Evolutionary conservation across 2,888 invertebrate genomes (phyloP), one percentile per base, ranked within the genome.

Genomic region (Epinotia brunnichana): DNA sequence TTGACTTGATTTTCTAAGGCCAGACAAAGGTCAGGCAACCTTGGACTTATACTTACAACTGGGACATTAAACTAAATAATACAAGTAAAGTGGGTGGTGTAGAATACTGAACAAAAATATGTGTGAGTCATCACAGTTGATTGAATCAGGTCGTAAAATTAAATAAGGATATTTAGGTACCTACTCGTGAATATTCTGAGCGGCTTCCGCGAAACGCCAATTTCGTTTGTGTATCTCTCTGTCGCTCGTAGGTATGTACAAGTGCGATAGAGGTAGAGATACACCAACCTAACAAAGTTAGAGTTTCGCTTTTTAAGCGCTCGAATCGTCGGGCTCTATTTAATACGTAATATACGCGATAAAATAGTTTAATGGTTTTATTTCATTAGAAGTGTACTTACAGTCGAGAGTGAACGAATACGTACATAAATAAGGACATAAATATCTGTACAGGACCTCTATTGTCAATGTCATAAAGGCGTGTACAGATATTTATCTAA

Each of bases 21-120:
- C 35, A 15, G 56, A 17, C 10, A 72, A 72, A 72, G 72, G 72
- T 61, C 68, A 72, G 10, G 53, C 35, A 29, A 29, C 71, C 56
- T 72, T 62, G 48, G 44, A 35, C 48, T 48, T 48, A 48, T 39
- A 35, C 41, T 53, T 66, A 44, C 10, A 60, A 56, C 60, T 54
- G 44, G 60, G 44, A 44, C 61, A 70, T 24, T 69, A 54, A 54
- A 62, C 13, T 61, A 69, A 62, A 41, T 19, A 56, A 56, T 62
- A 17, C 39, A 15, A 39, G 19, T 54, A 39, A 54, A 54, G 54
- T 39, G 64, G 64, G 64, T 39, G 54, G 39, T 51, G 17, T 17
- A 15, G 54, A 64, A n/a, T 63, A 35, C 41, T 39, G 21, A 54
- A 54, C 39, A 66, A 19, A 41, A 19, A 1, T 53, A 41, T 13